Evolutionary conservation across 1,140 invertebrate genomes (phyloP).

Genomic region (Homarus americanus): DNA sequence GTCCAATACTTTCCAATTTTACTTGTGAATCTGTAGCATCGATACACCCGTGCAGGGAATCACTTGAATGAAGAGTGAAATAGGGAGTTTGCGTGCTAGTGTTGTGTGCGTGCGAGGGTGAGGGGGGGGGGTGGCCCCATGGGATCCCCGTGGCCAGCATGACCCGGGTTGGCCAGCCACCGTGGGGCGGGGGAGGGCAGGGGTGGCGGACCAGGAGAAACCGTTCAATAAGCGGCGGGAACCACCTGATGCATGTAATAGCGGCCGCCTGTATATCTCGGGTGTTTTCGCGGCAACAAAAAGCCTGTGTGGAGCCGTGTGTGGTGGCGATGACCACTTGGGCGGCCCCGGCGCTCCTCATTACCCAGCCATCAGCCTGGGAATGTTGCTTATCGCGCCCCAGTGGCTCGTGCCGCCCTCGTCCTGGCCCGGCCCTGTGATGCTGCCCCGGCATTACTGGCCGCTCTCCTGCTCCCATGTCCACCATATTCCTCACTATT

Average conservation of each 20-base stretch:
- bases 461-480: not conserved
- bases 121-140: not conserved
- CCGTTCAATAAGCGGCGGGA: slow-evolving; percentile 43
- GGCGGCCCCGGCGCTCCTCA: slow-evolving; percentile 36
- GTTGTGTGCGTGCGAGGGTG: not conserved
- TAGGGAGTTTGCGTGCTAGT: not conserved
- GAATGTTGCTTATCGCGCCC: slow-evolving; percentile 64
- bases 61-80: not conserved
- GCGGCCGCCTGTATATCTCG: slow-evolving; percentile 54
- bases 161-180: not conserved
- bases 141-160: not conserved
- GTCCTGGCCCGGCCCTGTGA: not conserved
- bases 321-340: slow-evolving; percentile 56
- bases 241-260: slow-evolving; percentile 70
- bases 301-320: slow-evolving; percentile 19
- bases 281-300: slow-evolving; percentile 58
- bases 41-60: not conserved
- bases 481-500: not conserved
- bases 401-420: slow-evolving; percentile 4
- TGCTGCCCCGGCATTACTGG: slow-evolving; percentile 15
- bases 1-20: not conserved
- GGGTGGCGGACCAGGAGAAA: slow-evolving; percentile 1
- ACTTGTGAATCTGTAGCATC: not conserved
- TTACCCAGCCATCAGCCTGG: slow-evolving; percentile 66
- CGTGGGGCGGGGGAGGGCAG: not conserved